Base-by-base conservation (phyloP, 2,113 vertebrate species). In the Nycticryphes semicollaris region DNA sequence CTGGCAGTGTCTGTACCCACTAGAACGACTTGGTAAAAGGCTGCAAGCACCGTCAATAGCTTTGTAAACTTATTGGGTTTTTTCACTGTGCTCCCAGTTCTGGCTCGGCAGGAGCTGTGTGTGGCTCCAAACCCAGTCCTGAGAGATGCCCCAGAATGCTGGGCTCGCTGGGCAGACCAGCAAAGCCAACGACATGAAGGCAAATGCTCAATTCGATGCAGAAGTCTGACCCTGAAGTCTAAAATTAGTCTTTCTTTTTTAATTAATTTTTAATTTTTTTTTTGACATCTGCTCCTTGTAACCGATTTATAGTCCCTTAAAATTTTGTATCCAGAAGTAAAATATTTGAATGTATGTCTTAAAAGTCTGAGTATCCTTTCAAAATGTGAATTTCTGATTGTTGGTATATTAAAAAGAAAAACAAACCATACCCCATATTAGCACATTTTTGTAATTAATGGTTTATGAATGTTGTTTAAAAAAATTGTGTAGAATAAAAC, bases 371-470 rank as follows among this genome's bases (percentile, higher is more conserved):
- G 53, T 86, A 1, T 48, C 91, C 85, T 94, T 92, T 79, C 81
- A 47, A 92, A 95, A 90, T 93, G 88, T 91, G 87, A 93, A 92
- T 59, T 87, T 91, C 81, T 94, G 83, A 86, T 27, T 50, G 92
- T 86, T 86, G 66, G 67, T 73, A 82, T 89, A 19, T 28, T 75
- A 74, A 67, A 64, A 22, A 28, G 30, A 50, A 11, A 50, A 28
- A 12, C 6, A 33, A 11, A 17, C 28, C 43, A 30, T 24, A 25
- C 23, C 63, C 90, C 63, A 27, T 89, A 81, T 41, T 85, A 89
- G 81, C 74, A 68, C 92, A 90, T 70, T 95, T 97, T 95, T 95
- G 87, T 97, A 96, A 94, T 94, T 72, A 93, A 87, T 94, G 93
- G 95, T 95, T 93, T 86, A 72, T 88, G 82, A 94, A 94, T 93